Evolutionary conservation across 2,113 vertebrate species (phyloP), one percentile per base, ranked within the genome.

Genomic region (Muscicapa adusta): DNA sequence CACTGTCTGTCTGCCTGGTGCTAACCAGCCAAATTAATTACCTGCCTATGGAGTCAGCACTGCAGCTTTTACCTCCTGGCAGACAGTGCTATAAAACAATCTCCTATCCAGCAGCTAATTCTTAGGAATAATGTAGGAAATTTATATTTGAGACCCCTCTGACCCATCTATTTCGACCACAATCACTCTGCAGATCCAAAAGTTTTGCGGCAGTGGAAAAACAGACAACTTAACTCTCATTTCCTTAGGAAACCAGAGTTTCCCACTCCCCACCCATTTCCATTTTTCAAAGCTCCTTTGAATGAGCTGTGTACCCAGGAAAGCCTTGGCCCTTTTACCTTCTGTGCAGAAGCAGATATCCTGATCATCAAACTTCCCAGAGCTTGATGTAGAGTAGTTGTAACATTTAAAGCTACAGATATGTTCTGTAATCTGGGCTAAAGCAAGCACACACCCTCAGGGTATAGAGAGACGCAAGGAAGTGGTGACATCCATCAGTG

Each of bases 241-340:
- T 96, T 96, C 96, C 91, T 96, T 89, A 89, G 94, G 94, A 95
- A 95, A 82, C 20, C 16, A 82, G 58, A 31, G 10, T 56, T 83
- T 54, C 15, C 38, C 56, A 66, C 34, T 94, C 68, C 60, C 68
- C 91, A 89, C 80, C 83, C 91, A 88, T 72, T 85, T 90, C 82
- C 84, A 96, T 43, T 68, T 84, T 65, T 53, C 63, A 76, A 53
- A 90, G 51, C 42, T 86, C n/a, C 47, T 80, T 12, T 84, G n/a
- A 88, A 88, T 14, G 29, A 82, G 23, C 60, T 3, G 0, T 26
- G 67, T 70, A 56, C 54, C 62, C 50, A 48, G 38, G 33, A 82
- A 84, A 70, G 38, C 68, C 63, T 71, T 94, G 80, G 33, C 72
- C 62, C 38, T 61, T 86, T 61, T 14, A 48, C 71, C 62, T 57